Conservation (phyloP, 2,113 vertebrate species). For the Dasypus novemcinctus region DNA sequence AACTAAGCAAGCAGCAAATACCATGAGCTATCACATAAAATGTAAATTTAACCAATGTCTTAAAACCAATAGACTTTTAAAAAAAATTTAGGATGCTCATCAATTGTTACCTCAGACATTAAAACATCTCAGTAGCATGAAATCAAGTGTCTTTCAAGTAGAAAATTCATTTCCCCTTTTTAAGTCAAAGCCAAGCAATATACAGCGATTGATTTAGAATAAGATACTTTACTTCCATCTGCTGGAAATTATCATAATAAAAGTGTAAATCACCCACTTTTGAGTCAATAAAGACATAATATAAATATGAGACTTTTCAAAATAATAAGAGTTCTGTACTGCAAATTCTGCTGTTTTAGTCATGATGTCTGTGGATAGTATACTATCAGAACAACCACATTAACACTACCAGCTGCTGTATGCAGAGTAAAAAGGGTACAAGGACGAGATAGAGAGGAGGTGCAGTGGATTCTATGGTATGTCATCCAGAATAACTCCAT, state of each 20-base stretch:
- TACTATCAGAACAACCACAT: background rate
- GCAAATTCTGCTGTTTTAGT: background rate
- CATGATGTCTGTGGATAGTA: background rate
- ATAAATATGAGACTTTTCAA: no score
- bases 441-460: background rate
- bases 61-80: background rate
- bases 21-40: background rate
- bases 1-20: background rate
- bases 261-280: background rate
- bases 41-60: background rate
- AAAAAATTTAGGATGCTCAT: background rate
- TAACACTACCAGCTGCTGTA: background rate
- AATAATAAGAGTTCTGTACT: no score
- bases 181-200: background rate
- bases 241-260: background rate
- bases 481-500: background rate
- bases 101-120: background rate
- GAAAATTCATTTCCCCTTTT: background rate
- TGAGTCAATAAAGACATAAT: no score
- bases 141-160: background rate
- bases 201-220: background rate
- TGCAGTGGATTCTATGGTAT: background rate
- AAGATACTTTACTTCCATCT: background rate
- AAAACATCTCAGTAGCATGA: background rate
- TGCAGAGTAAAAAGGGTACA: background rate